phyloP scores from a whole-genome alignment of 2,797 vertebrate genomes.

The Mus minutoides region DNA sequence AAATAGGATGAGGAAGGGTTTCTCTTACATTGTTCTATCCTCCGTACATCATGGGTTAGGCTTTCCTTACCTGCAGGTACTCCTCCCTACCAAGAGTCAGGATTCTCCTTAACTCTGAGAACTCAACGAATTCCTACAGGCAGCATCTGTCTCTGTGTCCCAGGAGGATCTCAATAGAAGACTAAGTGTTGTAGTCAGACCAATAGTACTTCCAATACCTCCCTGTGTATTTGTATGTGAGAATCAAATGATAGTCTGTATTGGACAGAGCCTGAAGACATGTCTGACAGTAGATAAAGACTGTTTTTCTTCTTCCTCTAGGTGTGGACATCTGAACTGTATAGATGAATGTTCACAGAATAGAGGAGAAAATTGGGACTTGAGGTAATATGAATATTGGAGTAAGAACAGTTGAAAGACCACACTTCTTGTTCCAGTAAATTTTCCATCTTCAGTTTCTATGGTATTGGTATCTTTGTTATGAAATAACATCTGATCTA shows the following conservation, averaged over 20 bases:
- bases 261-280: neutral
- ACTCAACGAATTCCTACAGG: neutral
- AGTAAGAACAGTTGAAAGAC: conserved; percentile 53
- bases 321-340: neutral
- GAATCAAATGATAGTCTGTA: neutral
- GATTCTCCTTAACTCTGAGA: neutral
- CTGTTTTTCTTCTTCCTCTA: neutral
- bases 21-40: accelerated
- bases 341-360: neutral
- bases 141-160: neutral
- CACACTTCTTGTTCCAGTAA: conserved; percentile 47
- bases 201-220: neutral
- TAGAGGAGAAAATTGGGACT: neutral
- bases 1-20: neutral
- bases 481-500: conserved; percentile 56
- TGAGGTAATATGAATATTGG: conserved; percentile 51
- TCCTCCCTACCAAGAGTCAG: neutral
- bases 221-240: neutral
- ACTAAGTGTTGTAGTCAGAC: accelerated
- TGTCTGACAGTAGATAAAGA: neutral
- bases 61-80: neutral
- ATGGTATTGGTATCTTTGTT: conserved; percentile 56
- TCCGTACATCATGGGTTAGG: neutral
- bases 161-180: neutral
- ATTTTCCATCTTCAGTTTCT: conserved; percentile 56